Percentiles rank a stretch among this genome's conserved stretches.
Conservation (phyloP, 2,797 vertebrate genomes). For the Protonibea diacanthus region DNA sequence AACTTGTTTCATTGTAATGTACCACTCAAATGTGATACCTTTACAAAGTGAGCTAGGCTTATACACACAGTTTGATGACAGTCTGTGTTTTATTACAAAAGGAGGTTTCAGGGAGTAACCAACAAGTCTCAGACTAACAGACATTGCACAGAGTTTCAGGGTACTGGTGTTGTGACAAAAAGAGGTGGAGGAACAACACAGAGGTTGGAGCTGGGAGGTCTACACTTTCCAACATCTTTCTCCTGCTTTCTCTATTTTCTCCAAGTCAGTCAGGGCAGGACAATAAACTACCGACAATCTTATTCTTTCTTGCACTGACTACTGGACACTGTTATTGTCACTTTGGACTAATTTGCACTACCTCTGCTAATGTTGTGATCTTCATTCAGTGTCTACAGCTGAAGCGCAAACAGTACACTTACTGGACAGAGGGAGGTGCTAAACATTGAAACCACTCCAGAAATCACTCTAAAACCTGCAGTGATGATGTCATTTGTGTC, state of each 20-base stretch:
- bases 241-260: not conserved
- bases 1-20: not conserved
- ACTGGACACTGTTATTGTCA: too few relatives aligned
- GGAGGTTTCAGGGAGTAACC: not conserved
- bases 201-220: not conserved
- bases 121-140: not conserved
- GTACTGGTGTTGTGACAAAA: too few relatives aligned
- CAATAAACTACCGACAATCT: too few relatives aligned
- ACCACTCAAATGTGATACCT: not conserved
- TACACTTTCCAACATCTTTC: too few relatives aligned
- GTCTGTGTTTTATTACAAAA: not conserved
- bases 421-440: conserved; percentile 26
- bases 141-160: not conserved
- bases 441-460: not conserved
- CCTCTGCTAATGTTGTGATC: too few relatives aligned
- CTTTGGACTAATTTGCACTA: too few relatives aligned
- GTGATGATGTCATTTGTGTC: not conserved
- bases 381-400: too few relatives aligned
- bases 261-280: not conserved
- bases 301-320: too few relatives aligned
- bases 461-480: conserved; percentile 6
- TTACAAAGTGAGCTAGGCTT: not conserved
- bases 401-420: not conserved
- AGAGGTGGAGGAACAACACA: not conserved
- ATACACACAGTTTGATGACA: not conserved